Percentiles rank a stretch among this genome's conserved stretches.
phyloP scores from a whole-genome alignment of 2,888 invertebrate species.

The Idaea biselata region DNA sequence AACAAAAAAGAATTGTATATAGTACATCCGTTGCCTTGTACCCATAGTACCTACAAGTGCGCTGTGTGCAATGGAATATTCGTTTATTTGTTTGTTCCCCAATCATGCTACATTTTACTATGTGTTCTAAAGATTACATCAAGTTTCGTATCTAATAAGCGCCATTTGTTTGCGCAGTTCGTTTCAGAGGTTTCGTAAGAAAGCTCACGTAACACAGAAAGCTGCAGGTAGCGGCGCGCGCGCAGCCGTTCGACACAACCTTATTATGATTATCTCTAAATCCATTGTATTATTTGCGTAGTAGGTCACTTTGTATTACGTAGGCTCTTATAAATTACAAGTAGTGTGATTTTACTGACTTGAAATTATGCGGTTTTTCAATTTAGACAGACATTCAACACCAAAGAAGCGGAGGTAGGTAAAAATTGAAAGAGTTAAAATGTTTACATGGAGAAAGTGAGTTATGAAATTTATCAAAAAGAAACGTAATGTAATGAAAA shows the following conservation, averaged over 20 bases:
- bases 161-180: slow-evolving; percentile 27
- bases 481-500: neutral
- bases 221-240: slow-evolving; percentile 25
- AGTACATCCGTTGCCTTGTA: too few relatives aligned
- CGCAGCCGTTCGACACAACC: neutral
- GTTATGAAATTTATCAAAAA: too few relatives aligned
- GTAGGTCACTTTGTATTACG: neutral
- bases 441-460: too few relatives aligned
- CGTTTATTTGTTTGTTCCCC: too few relatives aligned
- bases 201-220: slow-evolving; percentile 69
- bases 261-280: slow-evolving; percentile 1
- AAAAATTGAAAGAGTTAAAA: too few relatives aligned
- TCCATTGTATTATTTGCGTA: slow-evolving; percentile 1
- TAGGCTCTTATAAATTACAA: neutral
- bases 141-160: neutral
- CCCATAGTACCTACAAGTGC: too few relatives aligned
- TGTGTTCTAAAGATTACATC: neutral
- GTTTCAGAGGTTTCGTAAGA: slow-evolving; percentile 71
- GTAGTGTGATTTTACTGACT: neutral
- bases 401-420: too few relatives aligned
- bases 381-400: neutral
- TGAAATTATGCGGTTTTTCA: neutral
- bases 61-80: too few relatives aligned
- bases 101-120: neutral
- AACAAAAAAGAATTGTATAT: too few relatives aligned